Evolutionary conservation across 2,113 vertebrate genomes (phyloP).

Genomic region (Labeo catla): DNA sequence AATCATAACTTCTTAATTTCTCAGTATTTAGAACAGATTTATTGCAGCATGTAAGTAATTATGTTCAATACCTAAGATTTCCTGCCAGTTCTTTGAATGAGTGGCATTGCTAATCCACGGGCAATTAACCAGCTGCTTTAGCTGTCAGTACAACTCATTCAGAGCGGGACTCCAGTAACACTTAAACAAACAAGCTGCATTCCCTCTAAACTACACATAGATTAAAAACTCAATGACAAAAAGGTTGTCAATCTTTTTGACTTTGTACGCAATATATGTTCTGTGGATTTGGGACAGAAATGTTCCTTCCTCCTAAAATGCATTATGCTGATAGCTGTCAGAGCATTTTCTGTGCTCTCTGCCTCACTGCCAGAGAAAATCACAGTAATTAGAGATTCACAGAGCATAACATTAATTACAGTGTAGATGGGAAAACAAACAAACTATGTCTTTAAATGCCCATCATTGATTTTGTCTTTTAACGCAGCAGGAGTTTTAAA

Average conservation of each 20-base stretch:
- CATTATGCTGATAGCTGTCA: conserved; percentile 33
- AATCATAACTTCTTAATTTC: background rate
- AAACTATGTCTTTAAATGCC: conserved; percentile 42
- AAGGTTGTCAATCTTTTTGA: background rate
- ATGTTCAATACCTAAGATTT: background rate
- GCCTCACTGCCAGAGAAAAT: conserved; percentile 51
- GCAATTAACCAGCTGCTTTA: conserved; percentile 17
- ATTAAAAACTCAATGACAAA: background rate
- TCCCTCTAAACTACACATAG: background rate
- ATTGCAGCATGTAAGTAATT: background rate
- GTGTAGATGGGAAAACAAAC: conserved; percentile 55
- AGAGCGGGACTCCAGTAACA: background rate
- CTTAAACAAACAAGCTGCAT: conserved; percentile 13
- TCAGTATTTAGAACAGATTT: background rate
- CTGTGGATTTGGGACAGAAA: background rate
- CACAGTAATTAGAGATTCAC: conserved; percentile 58
- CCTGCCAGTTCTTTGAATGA: background rate
- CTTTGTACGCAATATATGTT: background rate
- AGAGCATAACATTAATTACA: conserved; percentile 57
- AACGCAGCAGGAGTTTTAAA: background rate
- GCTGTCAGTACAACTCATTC: conserved; percentile 21
- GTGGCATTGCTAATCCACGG: conserved; percentile 6
- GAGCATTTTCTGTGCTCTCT: conserved; percentile 28
- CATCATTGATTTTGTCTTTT: background rate
- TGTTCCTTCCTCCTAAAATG: background rate